Evolutionary conservation across 2,888 invertebrate species (phyloP).

Genomic region (Isoperla grammatica): DNA sequence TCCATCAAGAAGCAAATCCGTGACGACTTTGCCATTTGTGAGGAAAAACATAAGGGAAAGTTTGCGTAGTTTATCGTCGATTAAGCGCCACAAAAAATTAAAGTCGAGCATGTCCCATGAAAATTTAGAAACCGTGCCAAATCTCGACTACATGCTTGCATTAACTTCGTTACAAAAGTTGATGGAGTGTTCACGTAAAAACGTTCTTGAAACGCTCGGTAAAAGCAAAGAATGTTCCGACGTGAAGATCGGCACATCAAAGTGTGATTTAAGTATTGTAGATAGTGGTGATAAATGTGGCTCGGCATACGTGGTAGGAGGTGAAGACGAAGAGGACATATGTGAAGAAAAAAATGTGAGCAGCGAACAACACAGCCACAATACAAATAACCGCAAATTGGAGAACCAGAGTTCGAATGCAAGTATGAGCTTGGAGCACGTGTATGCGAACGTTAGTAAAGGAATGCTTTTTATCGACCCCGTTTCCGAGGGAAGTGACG

Average conservation of each 20-base stretch:
- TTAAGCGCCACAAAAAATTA: not conserved
- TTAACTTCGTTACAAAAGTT: conserved; percentile 28
- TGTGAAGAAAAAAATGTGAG: conserved; percentile 3
- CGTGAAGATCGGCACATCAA: no score
- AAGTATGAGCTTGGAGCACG: no score
- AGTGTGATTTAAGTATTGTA: not conserved
- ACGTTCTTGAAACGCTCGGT: not conserved
- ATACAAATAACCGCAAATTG: not conserved
- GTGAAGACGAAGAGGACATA: not conserved
- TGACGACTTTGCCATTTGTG: not conserved
- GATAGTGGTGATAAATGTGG: conserved; percentile 7
- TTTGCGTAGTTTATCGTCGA: not conserved
- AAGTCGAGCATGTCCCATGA: not conserved
- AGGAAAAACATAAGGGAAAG: not conserved
- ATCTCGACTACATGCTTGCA: conserved; percentile 29
- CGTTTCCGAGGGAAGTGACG: not conserved
- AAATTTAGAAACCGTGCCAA: conserved; percentile 17
- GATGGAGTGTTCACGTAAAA: conserved; percentile 26
- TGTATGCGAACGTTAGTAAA: not conserved
- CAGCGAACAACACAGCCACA: not conserved
- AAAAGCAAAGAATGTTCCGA: no score
- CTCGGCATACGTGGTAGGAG: not conserved
- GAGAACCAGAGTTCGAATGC: not conserved
- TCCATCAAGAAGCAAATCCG: not conserved
- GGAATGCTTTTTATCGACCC: not conserved